Percentiles rank a stretch among this genome's conserved stretches.
phyloP scores from a whole-genome alignment of 2,797 vertebrate genomes.

The Morus bassanus region DNA sequence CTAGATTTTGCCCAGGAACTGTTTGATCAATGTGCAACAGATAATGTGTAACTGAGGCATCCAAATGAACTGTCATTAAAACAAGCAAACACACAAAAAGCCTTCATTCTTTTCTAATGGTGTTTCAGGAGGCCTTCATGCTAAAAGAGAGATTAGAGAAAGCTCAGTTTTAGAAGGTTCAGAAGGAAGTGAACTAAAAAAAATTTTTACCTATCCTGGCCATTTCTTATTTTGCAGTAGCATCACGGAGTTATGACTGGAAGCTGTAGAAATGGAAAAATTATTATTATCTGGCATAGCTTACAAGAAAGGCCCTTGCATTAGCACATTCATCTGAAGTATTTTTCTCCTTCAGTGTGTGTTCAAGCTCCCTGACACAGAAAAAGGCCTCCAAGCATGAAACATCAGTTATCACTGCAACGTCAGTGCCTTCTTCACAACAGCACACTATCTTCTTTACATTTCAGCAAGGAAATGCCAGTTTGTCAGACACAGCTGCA shows the following conservation, averaged over 20 bases:
- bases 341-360: background rate
- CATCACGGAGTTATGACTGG: background rate
- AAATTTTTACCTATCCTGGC: background rate
- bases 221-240: background rate
- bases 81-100: background rate
- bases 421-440: background rate
- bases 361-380: background rate
- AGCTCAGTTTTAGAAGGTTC: background rate
- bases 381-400: background rate
- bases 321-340: background rate
- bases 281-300: background rate
- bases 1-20: background rate
- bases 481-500: background rate
- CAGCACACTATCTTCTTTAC: background rate
- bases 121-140: background rate
- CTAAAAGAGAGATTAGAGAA: background rate
- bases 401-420: background rate
- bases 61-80: background rate
- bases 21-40: background rate
- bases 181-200: background rate
- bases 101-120: accelerated
- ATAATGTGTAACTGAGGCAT: background rate
- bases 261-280: background rate
- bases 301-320: background rate
- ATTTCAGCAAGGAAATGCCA: background rate